A percentile compares a stretch with the other conserved stretches of the same genome.
These are phyloP conservation scores for Ginglymostoma cirratum DNA, from an alignment of 2,113 vertebrate species.

Conservation along the genomic window DNA sequence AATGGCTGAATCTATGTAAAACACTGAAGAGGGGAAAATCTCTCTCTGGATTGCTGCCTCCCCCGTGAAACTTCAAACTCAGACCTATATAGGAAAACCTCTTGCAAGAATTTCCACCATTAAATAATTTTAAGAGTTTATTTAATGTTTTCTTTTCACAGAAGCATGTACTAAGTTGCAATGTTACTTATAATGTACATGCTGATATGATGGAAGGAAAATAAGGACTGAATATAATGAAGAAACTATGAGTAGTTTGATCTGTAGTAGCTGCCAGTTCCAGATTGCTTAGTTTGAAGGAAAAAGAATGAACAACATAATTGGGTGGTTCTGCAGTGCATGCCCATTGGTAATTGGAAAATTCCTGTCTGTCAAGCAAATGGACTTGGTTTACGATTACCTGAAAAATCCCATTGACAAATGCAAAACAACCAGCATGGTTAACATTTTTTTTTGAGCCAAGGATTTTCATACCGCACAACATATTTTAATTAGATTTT, in stretches of 20 bases:
- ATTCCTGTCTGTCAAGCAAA: background rate
- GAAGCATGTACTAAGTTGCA: background rate
- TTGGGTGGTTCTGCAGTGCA: background rate
- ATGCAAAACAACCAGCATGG: background rate
- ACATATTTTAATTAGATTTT: background rate
- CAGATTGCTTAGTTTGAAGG: background rate
- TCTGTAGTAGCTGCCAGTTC: background rate
- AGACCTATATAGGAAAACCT: background rate
- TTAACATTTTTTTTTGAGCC: background rate
- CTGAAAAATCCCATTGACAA: background rate
- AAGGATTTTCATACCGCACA: background rate
- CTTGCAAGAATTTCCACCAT: background rate
- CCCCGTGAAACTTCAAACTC: background rate
- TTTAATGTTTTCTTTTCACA: background rate
- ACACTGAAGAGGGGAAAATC: background rate
- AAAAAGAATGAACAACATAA: conserved; percentile 3
- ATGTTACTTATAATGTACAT: background rate
- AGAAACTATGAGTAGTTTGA: conserved; percentile 5
- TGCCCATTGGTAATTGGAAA: conserved; percentile 28
- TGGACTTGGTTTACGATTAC: background rate
- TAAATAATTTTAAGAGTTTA: background rate
- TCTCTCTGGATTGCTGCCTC: background rate
- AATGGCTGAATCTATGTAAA: background rate
- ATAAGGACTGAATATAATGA: background rate
- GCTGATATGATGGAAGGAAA: background rate